Base-by-base conservation (phyloP, 2,888 invertebrate species). In the Antheraea assamensis region DNA sequence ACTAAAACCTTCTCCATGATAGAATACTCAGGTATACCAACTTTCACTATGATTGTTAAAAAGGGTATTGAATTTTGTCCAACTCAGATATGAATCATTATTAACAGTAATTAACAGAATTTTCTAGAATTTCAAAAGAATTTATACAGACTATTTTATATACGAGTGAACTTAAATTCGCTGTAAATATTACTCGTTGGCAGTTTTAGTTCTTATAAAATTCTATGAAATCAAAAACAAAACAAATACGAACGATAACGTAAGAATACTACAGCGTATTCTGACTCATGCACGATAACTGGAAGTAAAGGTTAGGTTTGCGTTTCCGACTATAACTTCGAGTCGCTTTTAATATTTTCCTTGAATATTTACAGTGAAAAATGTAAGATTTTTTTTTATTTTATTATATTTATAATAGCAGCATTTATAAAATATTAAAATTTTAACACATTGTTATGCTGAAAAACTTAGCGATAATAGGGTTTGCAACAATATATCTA, bases 201-300 rank as follows among this genome's bases (percentile, higher is more conserved):
- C 30, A 27, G 17, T 64, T 58, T n/a, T 15, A 27, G 61, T 30
- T 64, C 30, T 3, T 64, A 64, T 30, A 1, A 64, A 64, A 64
- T 64, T 81, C 24, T 58, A 27, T 64, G 27, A 64, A 64, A 64
- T 30, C 81, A 80, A 68, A 68, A 68, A 35, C n/a, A 68, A 35
- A 68, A 68, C 35, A 68, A 68, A 13, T n/a, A 2, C 35, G 21
- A 35, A 13, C 68, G 68, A 35, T 68, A 68, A 35, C 24, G 35
- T 35, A 64, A 27, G 15, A 64, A 64, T 64, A 64, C 61, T 68
- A 68, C 73, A 68, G 58, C 55, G 73, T 73, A 73, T 55, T 35
- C 35, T 73, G 73, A 73, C 55, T 73, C 73, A 73, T 42, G 47
- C 15, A 13, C 70, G 70, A 73, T 73, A 73, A 73, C 58, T 55